Conservation (phyloP, 2,113 vertebrate species). For the Cebus imitator region DNA sequence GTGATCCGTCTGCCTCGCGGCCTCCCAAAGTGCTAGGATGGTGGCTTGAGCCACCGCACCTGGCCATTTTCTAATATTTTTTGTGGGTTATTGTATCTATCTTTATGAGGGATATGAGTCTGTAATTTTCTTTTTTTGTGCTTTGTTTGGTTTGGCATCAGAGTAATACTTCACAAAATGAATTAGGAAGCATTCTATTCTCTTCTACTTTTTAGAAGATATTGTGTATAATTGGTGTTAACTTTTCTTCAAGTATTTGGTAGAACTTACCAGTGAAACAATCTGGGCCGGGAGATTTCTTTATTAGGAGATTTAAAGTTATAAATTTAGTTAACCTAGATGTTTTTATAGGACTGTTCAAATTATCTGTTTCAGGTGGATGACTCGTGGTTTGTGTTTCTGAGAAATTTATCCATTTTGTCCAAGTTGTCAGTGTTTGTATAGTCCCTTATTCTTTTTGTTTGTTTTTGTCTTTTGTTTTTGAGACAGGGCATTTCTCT, state of each 20-base stretch:
- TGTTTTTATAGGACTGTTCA: neutral
- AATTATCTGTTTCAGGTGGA: neutral
- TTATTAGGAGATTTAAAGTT: neutral
- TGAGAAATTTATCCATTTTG: neutral
- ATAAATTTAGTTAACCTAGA: neutral
- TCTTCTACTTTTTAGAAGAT: neutral
- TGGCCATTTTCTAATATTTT: neutral
- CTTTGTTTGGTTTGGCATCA: neutral
- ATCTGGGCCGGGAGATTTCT: neutral
- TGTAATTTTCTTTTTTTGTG: neutral
- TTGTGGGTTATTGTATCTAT: neutral
- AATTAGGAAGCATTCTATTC: neutral
- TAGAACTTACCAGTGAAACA: neutral
- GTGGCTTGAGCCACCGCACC: fast-evolving
- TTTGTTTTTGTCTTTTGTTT: no score
- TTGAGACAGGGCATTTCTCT: no score
- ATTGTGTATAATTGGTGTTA: neutral
- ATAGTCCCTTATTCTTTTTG: neutral
- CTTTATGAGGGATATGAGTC: neutral
- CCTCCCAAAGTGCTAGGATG: no score
- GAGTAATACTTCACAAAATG: neutral
- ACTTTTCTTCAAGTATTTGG: neutral
- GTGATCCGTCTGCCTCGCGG: no score
- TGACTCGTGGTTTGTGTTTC: neutral
- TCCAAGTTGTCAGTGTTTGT: neutral